Evolutionary conservation across 2,797 vertebrate genomes (phyloP).

Genomic region (Antennarius maculatus): DNA sequence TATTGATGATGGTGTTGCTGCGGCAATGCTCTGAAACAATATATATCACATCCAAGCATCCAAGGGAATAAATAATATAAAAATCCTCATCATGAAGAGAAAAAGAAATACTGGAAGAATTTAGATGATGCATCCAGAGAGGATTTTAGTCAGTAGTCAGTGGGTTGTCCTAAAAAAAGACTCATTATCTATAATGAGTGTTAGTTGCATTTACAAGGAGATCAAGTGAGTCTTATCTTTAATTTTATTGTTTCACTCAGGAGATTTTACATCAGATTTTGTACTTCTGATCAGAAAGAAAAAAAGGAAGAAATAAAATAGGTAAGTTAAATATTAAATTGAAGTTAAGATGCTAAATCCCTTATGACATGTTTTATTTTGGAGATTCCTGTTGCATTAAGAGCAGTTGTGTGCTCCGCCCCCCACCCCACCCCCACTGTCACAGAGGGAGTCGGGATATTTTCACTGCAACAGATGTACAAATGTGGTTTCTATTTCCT

Average conservation of each 20-base stretch:
- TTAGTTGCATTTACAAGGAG: slow-evolving; percentile 23
- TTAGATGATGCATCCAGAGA: no score
- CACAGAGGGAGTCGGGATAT: neutral
- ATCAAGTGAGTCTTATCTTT: slow-evolving; percentile 18
- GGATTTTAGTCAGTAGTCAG: no score
- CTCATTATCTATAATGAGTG: neutral
- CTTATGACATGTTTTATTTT: neutral
- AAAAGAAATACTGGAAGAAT: no score
- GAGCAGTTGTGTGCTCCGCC: neutral
- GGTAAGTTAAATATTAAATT: neutral
- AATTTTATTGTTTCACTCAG: slow-evolving; percentile 12
- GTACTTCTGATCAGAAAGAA: neutral
- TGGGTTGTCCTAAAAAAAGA: no score
- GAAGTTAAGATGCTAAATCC: neutral
- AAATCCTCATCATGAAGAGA: no score
- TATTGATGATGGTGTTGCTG: slow-evolving; percentile 9
- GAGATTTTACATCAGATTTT: slow-evolving; percentile 8
- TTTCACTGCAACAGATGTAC: slow-evolving; percentile 14
- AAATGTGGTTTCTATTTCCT: slow-evolving; percentile 35
- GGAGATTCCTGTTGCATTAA: neutral
- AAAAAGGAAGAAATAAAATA: neutral
- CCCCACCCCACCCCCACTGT: no score
- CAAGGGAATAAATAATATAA: no score
- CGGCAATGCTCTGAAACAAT: no score
- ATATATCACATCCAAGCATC: neutral